Evolutionary conservation across 2,797 vertebrate genomes (phyloP).

Genomic region (Urocyon cinereoargenteus): DNA sequence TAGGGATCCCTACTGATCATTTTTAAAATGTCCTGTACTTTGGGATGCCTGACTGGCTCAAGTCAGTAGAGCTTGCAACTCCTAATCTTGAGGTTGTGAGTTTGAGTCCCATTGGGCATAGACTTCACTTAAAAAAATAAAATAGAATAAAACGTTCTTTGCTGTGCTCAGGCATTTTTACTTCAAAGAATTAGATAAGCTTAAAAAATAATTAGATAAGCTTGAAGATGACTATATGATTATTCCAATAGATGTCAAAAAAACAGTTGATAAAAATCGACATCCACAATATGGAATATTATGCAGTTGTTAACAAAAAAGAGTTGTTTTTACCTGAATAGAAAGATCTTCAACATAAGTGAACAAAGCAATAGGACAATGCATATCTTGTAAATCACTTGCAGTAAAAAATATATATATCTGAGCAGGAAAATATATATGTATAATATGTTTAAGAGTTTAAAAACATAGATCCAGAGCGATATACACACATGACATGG

Average conservation of each 20-base stretch:
- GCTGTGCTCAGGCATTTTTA: not conserved
- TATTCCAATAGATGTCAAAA: slow-evolving; percentile 12
- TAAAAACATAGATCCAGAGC: not conserved
- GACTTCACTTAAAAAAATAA: not conserved
- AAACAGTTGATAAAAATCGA: not conserved
- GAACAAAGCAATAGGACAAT: not conserved
- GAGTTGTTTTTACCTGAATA: not conserved
- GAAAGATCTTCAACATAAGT: not conserved
- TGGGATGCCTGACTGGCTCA: too few species aligned
- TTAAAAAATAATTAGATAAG: not conserved
- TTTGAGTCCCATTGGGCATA: not conserved
- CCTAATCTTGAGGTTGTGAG: not conserved
- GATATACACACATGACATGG: not conserved
- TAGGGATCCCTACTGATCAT: not conserved
- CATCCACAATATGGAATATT: not conserved
- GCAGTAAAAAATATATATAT: not conserved
- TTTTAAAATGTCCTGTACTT: not conserved
- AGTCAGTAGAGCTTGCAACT: not conserved
- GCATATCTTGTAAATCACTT: not conserved
- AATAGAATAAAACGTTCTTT: not conserved
- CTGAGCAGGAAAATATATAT: not conserved
- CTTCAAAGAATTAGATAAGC: not conserved
- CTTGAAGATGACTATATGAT: not conserved
- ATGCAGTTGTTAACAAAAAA: not conserved
- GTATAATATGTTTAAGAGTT: not conserved